phyloP scores from a whole-genome alignment of 2,888 invertebrate genomes.

The Thecocarcelia acutangulata region DNA sequence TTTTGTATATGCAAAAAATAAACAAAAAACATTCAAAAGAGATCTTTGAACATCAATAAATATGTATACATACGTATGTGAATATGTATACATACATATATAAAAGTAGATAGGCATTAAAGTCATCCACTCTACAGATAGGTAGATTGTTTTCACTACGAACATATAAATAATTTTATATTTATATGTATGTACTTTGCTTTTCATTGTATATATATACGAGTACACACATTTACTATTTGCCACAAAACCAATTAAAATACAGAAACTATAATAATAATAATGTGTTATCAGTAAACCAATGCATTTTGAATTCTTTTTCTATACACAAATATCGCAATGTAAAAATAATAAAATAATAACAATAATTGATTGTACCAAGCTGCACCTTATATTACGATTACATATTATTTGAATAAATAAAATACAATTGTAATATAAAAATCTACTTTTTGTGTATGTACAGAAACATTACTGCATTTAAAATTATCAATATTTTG shows the following conservation, averaged over 20 bases:
- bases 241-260: conserved; percentile 29
- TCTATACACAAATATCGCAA: conserved; percentile 15
- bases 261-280: conserved; percentile 26
- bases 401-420: conserved; percentile 22
- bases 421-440: neutral
- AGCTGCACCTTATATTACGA: conserved; percentile 15
- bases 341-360: conserved; percentile 3
- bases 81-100: too few species aligned
- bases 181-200: neutral
- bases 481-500: too few species aligned
- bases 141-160: conserved; percentile 2
- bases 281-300: conserved; percentile 49
- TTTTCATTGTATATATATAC: neutral
- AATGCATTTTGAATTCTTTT: neutral
- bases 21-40: conserved; percentile 26
- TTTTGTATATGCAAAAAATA: neutral
- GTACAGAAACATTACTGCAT: too few species aligned
- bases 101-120: conserved; percentile 15
- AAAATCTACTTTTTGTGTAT: too few species aligned
- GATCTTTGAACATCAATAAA: conserved; percentile 51
- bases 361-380: neutral
- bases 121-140: conserved; percentile 40
- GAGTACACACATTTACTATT: neutral
- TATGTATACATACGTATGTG: too few species aligned
- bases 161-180: conserved; percentile 2